Base-by-base conservation (phyloP, 2,888 invertebrate genomes). In the Phalangium opilio region DNA sequence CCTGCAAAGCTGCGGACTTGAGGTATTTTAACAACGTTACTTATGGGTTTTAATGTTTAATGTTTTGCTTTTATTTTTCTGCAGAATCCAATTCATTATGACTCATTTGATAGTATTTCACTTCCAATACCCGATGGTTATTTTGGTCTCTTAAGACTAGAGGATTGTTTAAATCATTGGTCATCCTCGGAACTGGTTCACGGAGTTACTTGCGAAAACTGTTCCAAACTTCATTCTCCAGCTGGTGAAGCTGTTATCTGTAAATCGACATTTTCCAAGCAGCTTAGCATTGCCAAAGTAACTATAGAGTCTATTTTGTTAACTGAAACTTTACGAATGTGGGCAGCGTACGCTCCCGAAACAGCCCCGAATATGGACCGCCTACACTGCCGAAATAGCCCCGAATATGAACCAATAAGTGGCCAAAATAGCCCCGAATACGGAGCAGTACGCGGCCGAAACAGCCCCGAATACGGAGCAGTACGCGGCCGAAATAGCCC, bases 71-170 rank as follows among this genome's bases (percentile, higher is more conserved):
- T 20, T 46, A 44, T 51, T 55, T 35, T 45, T 53, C 66, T 69
- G 10, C 71, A 86, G 80, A 83, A 83, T 52, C 79, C 85, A 1
- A 81, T 89, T n/a, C 79, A 83, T 19, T 86, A 87, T 64, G 90
- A 91, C 65, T 84, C 85, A 62, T 85, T 90, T 63, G 89, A 90
- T 68, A 85, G 84, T 62, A 71, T 91, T 40, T 85, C 89, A 0
- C 67, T 91, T 42, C 80, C 81, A 15, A 70, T 89, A 61, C 80
- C 84, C 5, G 73, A 75, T 53, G 73, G 48, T 21, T 48, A 50
- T 21, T 45, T 15, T 4, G 27, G 27, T 27, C 4, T 27, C 5
- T 27, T 27, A 8, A 27, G 27, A 59, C 60, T 79, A 48, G 76
- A 76, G 61, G 79, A 81, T 52, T 69, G 86, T 41, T 69, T 91